phyloP scores from a whole-genome alignment of 30 jellyfish, hydroid and myxozoan genomes.

The Chironex yamaguchii region DNA sequence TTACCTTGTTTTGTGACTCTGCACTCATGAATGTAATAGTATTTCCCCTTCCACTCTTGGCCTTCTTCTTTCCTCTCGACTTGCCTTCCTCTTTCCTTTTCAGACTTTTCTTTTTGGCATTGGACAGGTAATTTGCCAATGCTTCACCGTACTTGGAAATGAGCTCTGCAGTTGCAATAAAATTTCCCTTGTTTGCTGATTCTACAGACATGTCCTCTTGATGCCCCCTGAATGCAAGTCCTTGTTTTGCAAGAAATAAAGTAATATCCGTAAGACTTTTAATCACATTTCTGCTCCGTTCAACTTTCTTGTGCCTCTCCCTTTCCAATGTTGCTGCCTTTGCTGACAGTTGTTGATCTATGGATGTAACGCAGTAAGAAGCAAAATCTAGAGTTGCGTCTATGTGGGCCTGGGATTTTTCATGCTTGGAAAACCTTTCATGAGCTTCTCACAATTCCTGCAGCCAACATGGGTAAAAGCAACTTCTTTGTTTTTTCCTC shows the following conservation, averaged over 20 bases:
- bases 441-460: slow-evolving; percentile 49
- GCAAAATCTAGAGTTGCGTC: slow-evolving; percentile 39
- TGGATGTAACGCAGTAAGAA: background rate
- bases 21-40: slow-evolving; percentile 25
- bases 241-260: slow-evolving; percentile 19
- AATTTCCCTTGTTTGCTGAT: slow-evolving; percentile 16
- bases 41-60: slow-evolving; percentile 3
- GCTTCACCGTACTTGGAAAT: slow-evolving; percentile 2
- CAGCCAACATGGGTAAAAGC: slow-evolving; percentile 46
- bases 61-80: background rate
- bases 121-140: slow-evolving; percentile 7
- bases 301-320: slow-evolving; percentile 23
- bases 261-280: slow-evolving; percentile 6
- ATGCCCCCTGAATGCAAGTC: slow-evolving; percentile 22
- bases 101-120: background rate
- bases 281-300: slow-evolving; percentile 25
- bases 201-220: slow-evolving; percentile 6
- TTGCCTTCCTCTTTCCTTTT: slow-evolving; percentile 3
- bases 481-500: slow-evolving; percentile 31
- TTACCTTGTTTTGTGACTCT: slow-evolving; percentile 29
- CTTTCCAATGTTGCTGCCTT: slow-evolving; percentile 10
- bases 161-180: slow-evolving; percentile 25
- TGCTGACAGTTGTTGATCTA: slow-evolving; percentile 19
- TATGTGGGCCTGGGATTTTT: slow-evolving; percentile 35
- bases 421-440: slow-evolving; percentile 47